Evolutionary conservation across 2,888 invertebrate species (phyloP), one percentile per base, ranked within the genome.

Genomic region (Hypsopygia costalis): DNA sequence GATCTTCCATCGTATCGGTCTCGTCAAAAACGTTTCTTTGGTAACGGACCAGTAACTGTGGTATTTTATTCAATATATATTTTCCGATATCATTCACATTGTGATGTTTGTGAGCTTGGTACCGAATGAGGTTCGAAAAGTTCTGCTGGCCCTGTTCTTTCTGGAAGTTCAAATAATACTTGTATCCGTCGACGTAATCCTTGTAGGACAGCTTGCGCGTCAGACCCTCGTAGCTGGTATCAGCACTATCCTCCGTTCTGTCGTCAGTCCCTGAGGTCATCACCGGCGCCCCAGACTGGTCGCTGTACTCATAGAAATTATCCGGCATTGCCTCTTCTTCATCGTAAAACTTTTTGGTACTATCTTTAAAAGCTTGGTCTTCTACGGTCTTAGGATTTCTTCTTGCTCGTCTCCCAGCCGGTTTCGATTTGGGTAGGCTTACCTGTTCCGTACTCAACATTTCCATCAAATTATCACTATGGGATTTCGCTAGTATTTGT

Each of bases 61-160:
- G 86, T 44, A 86, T 56, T 58, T 82, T 86, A 21, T 71, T 62
- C 1, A 85, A 49, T 35, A 86, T 86, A 38, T 51, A 81, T 46
- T 85, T 86, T n/a, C 86, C 86, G 6, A 86, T 85, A 39, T 85
- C 85, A 27, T 86, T 77, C 2, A 86, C 85, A 8, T 58, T 78
- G 31, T 86, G 86, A 38, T 86, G 86, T 48, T 51, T 72, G 27
- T 86, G 86, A 1, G 86, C 86, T 57, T 86, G 82, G 41, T 82
- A 86, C 28, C 69, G 71, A 3, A 86, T 54, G 22, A 71, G 44
- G 45, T 77, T 66, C 0, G 86, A 86, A 48, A 76, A 86, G 6
- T 80, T 79, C 27, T 75, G 49, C 1, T 69, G 56, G 0, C 56
- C 66, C 46, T 69, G 64, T 0, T 76, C 66, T 40, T 66, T 70